Evolutionary conservation across 2,888 invertebrate species (phyloP).

Genomic region (Drosophila macrothrix): DNA sequence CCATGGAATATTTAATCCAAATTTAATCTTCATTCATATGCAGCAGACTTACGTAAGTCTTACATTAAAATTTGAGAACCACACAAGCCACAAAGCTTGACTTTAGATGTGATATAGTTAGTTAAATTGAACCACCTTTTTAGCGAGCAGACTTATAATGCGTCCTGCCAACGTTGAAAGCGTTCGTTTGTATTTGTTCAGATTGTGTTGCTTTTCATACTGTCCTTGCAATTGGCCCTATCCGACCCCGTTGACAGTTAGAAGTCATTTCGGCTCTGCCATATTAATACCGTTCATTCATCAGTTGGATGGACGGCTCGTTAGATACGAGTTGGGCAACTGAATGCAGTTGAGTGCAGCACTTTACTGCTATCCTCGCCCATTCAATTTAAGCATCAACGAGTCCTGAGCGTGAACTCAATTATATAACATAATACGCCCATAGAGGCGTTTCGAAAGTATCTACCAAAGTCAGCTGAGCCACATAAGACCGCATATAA

Average conservation of each 20-base stretch:
- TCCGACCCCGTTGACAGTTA: slow-evolving; percentile 4
- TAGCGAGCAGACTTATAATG: slow-evolving; percentile 1
- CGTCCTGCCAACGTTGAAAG: background rate
- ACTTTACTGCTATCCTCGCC: slow-evolving; percentile 17
- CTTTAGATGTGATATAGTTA: background rate
- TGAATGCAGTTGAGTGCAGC: slow-evolving; percentile 55
- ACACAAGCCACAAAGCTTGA: background rate
- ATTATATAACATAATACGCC: slow-evolving; percentile 45
- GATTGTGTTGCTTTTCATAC: slow-evolving; percentile 36
- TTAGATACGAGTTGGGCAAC: slow-evolving; percentile 35
- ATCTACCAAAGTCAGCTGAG: background rate
- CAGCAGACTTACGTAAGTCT: slow-evolving; percentile 45
- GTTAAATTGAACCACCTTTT: slow-evolving; percentile 12
- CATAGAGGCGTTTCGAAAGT: slow-evolving; percentile 32
- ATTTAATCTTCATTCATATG: slow-evolving; percentile 40
- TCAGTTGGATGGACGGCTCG: slow-evolving; percentile 47
- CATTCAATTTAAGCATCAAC: slow-evolving; percentile 2
- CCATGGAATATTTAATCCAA: slow-evolving; percentile 42
- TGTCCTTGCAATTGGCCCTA: slow-evolving; percentile 9
- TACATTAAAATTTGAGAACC: slow-evolving; percentile 1
- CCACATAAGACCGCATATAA: slow-evolving; percentile 10
- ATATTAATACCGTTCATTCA: slow-evolving; percentile 71
- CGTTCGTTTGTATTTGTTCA: slow-evolving; percentile 4
- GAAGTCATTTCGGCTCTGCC: slow-evolving; percentile 52
- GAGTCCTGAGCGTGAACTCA: slow-evolving; percentile 38